Conservation (phyloP, 2,113 vertebrate species). For the Columbina picui region DNA sequence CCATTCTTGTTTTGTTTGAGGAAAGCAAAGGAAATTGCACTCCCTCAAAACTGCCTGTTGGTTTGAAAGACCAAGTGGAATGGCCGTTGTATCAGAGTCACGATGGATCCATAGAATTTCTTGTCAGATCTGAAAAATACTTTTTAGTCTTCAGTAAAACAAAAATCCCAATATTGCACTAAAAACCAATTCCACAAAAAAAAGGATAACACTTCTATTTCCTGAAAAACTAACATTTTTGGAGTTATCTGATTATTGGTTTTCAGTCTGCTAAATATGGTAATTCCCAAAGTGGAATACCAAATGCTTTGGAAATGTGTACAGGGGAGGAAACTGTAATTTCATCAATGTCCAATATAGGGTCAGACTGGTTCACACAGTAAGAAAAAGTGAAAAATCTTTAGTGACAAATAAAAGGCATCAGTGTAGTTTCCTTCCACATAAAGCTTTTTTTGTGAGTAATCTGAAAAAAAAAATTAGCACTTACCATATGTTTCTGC, state of each 20-base stretch:
- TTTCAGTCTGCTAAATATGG: background rate
- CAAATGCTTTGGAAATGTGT: background rate
- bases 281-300: background rate
- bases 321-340: background rate
- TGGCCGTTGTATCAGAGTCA: accelerated
- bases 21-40: background rate
- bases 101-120: background rate
- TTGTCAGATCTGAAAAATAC: background rate
- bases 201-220: background rate
- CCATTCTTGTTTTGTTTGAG: background rate
- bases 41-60: background rate
- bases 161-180: background rate
- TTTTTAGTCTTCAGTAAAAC: background rate
- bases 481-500: constrained; percentile 1
- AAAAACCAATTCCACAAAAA: background rate
- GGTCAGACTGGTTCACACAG: background rate
- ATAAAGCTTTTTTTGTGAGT: background rate
- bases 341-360: background rate
- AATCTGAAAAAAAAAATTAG: background rate
- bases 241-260: background rate
- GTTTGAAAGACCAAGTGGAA: background rate
- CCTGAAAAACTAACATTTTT: background rate
- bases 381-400: background rate
- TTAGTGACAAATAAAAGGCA: background rate
- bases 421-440: background rate